Conservation (phyloP, 2,113 vertebrate genomes). For the Pollachius pollachius region DNA sequence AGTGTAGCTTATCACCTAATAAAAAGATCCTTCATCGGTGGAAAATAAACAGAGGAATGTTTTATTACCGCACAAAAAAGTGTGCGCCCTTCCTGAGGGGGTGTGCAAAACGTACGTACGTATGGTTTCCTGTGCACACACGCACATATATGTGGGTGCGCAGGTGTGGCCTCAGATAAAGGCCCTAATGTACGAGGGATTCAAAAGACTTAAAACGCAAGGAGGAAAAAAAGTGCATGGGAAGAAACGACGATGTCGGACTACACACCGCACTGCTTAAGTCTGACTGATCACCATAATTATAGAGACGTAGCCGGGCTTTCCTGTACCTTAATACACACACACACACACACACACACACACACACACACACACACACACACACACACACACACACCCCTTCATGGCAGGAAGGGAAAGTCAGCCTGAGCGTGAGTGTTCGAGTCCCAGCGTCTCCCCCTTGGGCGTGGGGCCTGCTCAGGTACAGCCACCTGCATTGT, state of each 20-base stretch:
- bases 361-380: conserved; percentile 24
- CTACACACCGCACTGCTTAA: conserved; percentile 12
- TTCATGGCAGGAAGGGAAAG: conserved; percentile 58
- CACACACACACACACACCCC: too few relatives aligned
- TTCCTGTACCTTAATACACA: conserved; percentile 15
- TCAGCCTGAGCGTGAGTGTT: conserved; percentile 30
- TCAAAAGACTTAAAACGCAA: conserved; percentile 29
- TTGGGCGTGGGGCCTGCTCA: conserved; percentile 54
- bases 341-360: conserved; percentile 15
- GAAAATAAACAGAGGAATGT: background rate
- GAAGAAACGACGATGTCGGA: conserved; percentile 44
- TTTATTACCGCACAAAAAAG: conserved; percentile 38
- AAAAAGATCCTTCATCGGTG: conserved; percentile 21
- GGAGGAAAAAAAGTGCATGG: conserved; percentile 31
- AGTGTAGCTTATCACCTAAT: conserved; percentile 1
- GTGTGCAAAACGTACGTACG: background rate
- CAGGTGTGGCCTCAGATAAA: conserved; percentile 15
- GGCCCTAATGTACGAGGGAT: conserved; percentile 18
- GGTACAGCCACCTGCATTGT: conserved; percentile 64
- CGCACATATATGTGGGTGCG: background rate
- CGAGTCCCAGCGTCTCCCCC: conserved; percentile 48
- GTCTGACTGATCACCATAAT: too few relatives aligned
- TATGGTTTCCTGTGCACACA: background rate
- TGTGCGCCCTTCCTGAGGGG: too few relatives aligned
- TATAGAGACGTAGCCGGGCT: too few relatives aligned